Conservation (phyloP, 2,888 invertebrate species). For the Cinara cedri region DNA sequence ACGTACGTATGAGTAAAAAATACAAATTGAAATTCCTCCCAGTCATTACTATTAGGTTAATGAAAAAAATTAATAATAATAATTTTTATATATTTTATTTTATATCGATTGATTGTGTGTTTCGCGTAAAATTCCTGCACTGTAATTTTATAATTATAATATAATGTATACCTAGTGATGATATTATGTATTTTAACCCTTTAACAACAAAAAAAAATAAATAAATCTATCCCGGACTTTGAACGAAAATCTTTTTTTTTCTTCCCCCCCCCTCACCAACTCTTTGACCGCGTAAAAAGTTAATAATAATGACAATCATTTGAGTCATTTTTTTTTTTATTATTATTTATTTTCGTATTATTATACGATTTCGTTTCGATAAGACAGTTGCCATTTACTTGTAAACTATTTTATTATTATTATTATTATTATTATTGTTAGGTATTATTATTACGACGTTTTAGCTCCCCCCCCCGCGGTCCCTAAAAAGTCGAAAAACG, state of each 20-base stretch:
- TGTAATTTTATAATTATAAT: too few species aligned
- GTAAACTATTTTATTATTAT: background rate
- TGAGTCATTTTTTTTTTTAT: too few species aligned
- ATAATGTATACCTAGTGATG: too few species aligned
- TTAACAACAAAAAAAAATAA: background rate
- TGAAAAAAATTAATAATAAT: background rate
- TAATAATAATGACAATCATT: too few species aligned
- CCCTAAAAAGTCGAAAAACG: slow-evolving; percentile 30
- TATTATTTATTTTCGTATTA: background rate
- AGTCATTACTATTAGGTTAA: slow-evolving; percentile 55
- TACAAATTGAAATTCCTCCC: too few species aligned
- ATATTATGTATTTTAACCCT: slow-evolving; percentile 34
- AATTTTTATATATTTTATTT: too few species aligned
- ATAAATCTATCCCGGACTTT: slow-evolving; percentile 36
- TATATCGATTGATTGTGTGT: too few species aligned
- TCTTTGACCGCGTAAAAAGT: too few species aligned
- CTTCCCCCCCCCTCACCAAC: background rate
- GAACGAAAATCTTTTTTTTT: slow-evolving; percentile 21
- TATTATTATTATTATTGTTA: background rate
- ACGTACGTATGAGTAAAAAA: slow-evolving; percentile 15
- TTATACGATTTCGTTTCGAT: background rate
- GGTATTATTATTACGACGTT: slow-evolving; percentile 2
- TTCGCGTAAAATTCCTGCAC: slow-evolving; percentile 38
- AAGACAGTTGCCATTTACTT: slow-evolving; percentile 15
- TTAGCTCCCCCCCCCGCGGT: too few species aligned